Conservation (phyloP, 92 coral and sea anemone species). For the Meandrina meandrites region DNA sequence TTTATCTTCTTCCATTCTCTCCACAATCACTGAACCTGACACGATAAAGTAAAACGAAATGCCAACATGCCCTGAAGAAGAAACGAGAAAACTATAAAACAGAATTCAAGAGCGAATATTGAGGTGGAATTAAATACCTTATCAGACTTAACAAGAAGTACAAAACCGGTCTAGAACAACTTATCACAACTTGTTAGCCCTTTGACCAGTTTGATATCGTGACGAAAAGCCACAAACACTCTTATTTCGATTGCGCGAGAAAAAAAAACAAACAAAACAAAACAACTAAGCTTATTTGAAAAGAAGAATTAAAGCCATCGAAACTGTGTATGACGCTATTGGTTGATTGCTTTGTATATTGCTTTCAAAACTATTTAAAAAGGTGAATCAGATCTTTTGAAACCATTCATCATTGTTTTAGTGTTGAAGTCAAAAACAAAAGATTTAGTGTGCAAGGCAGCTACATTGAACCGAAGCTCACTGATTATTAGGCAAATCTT, state of each 20-base stretch:
- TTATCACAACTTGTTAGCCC: background rate
- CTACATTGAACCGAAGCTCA: no score
- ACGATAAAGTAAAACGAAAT: constrained; percentile 94
- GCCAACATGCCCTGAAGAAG: constrained; percentile 80
- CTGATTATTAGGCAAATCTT: no score
- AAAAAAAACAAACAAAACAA: no score
- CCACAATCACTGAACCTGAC: constrained; percentile 86
- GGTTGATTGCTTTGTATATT: background rate
- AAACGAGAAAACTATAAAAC: background rate
- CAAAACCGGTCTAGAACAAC: background rate
- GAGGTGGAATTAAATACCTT: background rate
- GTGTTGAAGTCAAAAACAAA: no score
- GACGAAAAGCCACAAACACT: background rate
- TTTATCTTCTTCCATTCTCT: constrained; percentile 88
- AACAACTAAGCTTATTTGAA: background rate
- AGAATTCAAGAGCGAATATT: background rate
- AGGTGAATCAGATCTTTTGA: no score
- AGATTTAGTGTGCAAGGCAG: no score
- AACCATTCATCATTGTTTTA: background rate
- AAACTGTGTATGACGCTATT: background rate
- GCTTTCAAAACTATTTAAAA: no score
- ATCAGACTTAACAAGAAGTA: no score
- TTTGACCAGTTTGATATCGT: background rate
- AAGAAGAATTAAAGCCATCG: background rate
- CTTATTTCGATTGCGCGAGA: background rate